Evolutionary conservation across 2,113 vertebrate species (phyloP), one percentile per base, ranked within the genome.

Genomic region (Lampris incognitus): DNA sequence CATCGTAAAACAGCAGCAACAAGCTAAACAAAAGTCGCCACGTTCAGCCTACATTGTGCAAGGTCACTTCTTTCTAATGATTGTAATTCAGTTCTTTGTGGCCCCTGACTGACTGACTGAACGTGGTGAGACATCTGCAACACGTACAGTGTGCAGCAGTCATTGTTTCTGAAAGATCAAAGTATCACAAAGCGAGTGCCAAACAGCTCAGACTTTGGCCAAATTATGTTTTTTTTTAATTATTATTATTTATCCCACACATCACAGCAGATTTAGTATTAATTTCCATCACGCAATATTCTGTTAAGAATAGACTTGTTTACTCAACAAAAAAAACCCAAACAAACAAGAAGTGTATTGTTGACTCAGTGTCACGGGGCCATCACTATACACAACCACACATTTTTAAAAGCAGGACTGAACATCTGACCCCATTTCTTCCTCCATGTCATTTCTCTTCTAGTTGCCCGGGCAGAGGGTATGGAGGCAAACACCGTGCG

Each of bases 401-500:
- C 24, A 24, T 24, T 24, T 24, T 24, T 24, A 24, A 24, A 24
- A 24, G 24, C 24, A 24, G 24, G 24, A 24, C 24, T 24, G 24
- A 24, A 24, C 24, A 24, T 24, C 24, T 24, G 24, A 24, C 24
- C 24, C 24, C 24, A 24, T 24, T 24, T 24, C 24, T 24, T 24
- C 24, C 50, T 68, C 24, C 49, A 10, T 69, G 39, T 75, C 9
- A 51, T 24, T 40, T 59, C 4, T 51, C 48, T 41, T 61, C 38
- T 59, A 91, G 84, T 55, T 66, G 37, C 71, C 60, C 84, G 70
- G 40, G 87, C 85, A 3, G 90, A 86, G 36, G 60, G 10, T 51
- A 63, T 72, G 1, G 72, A 82, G 51, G 58, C 36, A 6, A 55
- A 81, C 70, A 46, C 52, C 1, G n/a, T 55, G 13, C 74, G 69